Evolutionary conservation across 2,888 invertebrate genomes (phyloP), one percentile per base, ranked within the genome.

Genomic region (Eurois occulta): DNA sequence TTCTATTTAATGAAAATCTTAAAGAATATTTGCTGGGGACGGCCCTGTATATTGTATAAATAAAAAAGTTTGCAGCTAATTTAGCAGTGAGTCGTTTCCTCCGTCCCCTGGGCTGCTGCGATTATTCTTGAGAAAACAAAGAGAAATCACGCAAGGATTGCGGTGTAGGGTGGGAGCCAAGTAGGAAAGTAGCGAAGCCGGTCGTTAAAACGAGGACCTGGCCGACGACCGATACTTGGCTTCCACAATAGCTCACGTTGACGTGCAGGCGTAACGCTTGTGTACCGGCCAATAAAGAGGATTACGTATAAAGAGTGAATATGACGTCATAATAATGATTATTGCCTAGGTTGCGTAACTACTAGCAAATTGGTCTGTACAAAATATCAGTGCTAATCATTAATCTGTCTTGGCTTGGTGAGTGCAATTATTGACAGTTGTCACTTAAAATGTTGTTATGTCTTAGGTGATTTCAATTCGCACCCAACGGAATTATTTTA

Each of bases 121-220:
- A 89, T 91, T 89, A 89, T 86, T 91, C 90, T 89, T 89, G 86
- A 88, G 89, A 90, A 90, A 91, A 91, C 90, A 92, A 92, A 91
- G 90, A 90, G 87, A 87, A 90, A 90, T 91, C 90, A 87, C 89
- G 84, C 84, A 87, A 88, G 84, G 83, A 84, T 85, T 86, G 83
- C 84, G 87, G 86, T 81, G 84, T 70, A 75, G 74, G 82, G 83
- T 72, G 84, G 80, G 86, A 87, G 89, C 90, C 89, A 91, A 92
- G 90, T 90, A 89, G 87, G 90, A 87, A 90, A 90, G 88, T 91
- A 89, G 89, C 82, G 86, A 88, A 88, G 88, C 90, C 89, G 90
- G 90, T 92, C 85, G 89, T 90, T 93, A 91, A 89, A 91, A 90
- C 88, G 80, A 88, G 88, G 79, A 83, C 86, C 87, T 88, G 85